Percentiles rank a stretch among this genome's conserved stretches.
phyloP scores from a whole-genome alignment of 2,797 vertebrate species.

The Pachyuromys duprasi region DNA sequence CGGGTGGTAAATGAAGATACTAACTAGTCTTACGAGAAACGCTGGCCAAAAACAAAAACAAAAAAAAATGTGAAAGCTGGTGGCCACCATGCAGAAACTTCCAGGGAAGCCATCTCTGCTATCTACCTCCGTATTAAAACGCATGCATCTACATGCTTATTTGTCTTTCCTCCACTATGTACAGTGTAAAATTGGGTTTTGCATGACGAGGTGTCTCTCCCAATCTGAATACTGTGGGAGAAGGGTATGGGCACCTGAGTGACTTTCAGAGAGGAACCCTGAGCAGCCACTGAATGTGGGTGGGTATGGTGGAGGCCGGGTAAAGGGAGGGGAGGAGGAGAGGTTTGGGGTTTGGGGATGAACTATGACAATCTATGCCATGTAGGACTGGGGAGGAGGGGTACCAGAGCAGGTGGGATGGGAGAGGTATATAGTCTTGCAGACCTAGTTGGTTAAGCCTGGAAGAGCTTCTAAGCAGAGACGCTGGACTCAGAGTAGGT shows the following conservation, averaged over 20 bases:
- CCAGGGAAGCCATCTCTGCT: neutral
- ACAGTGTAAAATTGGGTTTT: neutral
- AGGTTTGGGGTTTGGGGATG: neutral
- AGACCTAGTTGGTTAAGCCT: neutral
- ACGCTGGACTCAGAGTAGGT: neutral
- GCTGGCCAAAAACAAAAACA: conserved; percentile 17
- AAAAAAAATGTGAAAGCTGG: conserved; percentile 4
- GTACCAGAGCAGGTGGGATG: no score
- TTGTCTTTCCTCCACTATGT: neutral
- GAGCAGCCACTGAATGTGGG: neutral
- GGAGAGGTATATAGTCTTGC: neutral
- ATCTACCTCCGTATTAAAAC: conserved; percentile 62
- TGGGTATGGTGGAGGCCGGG: neutral
- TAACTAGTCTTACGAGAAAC: neutral
- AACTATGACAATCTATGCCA: neutral
- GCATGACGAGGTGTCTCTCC: neutral
- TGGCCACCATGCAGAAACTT: neutral
- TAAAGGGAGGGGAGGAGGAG: neutral
- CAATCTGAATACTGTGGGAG: neutral
- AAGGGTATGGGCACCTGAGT: neutral
- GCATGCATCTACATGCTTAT: neutral
- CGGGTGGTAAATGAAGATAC: neutral
- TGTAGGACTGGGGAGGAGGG: neutral
- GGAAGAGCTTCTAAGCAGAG: neutral
- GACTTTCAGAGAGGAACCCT: neutral